Percentiles rank a stretch among this genome's conserved stretches.
phyloP scores from a whole-genome alignment of 2,113 vertebrate species.

The Peromyscus maniculatus region DNA sequence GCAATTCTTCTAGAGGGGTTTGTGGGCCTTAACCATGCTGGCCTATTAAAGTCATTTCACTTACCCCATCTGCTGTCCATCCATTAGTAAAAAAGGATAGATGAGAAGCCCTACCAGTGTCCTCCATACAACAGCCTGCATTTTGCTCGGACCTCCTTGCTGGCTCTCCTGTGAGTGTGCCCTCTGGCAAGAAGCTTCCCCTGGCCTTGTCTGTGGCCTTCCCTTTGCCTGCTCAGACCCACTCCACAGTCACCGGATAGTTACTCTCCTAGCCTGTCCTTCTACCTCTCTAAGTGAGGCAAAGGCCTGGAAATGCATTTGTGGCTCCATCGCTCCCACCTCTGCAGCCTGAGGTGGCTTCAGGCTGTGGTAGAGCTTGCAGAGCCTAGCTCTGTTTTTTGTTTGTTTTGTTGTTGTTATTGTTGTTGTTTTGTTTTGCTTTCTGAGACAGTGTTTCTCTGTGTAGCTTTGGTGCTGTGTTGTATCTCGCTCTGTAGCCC shows the following conservation, averaged over 20 bases:
- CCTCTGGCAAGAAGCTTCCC: not conserved
- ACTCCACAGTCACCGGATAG: no score
- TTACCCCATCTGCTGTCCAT: not conserved
- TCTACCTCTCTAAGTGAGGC: accelerated
- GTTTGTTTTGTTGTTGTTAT: no score
- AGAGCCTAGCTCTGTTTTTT: not conserved
- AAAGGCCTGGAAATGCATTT: not conserved
- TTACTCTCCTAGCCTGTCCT: not conserved
- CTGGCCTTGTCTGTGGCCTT: not conserved
- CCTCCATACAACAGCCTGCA: not conserved
- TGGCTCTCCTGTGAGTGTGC: not conserved
- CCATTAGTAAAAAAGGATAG: not conserved
- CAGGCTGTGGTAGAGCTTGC: not conserved
- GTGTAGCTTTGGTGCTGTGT: no score
- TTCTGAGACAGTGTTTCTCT: no score
- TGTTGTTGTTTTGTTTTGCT: no score
- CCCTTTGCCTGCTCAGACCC: not conserved
- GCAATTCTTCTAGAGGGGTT: not conserved
- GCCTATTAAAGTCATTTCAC: no score
- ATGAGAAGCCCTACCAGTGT: not conserved
- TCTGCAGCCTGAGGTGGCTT: no score
- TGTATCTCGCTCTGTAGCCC: no score
- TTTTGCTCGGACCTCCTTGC: no score
- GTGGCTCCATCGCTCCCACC: not conserved
- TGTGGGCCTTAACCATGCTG: not conserved